A percentile compares a stretch with the other conserved stretches of the same genome.
phyloP scores from a whole-genome alignment of 2,888 invertebrate species.

The Sceliomorpha sp. region DNA sequence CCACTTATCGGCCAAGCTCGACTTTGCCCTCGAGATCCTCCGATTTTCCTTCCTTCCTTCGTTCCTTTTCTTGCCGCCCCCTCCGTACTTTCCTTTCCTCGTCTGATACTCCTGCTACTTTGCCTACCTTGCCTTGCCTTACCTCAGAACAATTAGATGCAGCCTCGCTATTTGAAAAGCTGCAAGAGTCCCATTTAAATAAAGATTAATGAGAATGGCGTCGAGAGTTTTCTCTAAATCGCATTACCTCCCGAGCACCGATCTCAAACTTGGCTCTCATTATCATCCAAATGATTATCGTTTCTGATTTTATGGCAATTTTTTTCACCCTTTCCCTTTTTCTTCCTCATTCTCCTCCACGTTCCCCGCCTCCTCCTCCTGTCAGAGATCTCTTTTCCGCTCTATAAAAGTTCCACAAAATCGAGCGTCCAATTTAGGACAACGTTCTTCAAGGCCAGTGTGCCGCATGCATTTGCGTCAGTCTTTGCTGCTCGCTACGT shows the following conservation, averaged over 20 bases:
- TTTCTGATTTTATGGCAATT: background rate
- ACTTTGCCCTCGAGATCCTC: too few relatives aligned
- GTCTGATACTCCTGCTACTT: conserved; percentile 6
- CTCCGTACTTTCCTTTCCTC: conserved; percentile 4
- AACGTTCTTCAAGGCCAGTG: background rate
- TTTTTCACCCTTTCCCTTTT: too few relatives aligned
- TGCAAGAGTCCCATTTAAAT: conserved; percentile 14
- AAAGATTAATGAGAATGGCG: conserved; percentile 29
- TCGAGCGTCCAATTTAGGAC: too few relatives aligned
- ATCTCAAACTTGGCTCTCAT: conserved; percentile 19
- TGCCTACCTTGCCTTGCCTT: background rate
- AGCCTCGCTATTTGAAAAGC: background rate
- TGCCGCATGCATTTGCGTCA: conserved; percentile 9
- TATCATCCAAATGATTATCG: conserved; percentile 31
- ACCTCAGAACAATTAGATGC: conserved; percentile 8
- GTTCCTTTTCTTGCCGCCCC: too few relatives aligned
- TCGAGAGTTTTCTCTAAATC: conserved; percentile 27
- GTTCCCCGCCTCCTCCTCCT: background rate
- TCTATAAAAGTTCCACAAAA: too few relatives aligned
- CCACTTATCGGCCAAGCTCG: conserved; percentile 21
- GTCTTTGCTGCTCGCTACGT: conserved; percentile 1
- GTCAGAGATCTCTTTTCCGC: too few relatives aligned
- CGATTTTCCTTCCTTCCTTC: too few relatives aligned
- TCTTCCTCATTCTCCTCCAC: background rate
- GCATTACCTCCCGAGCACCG: conserved; percentile 14